A percentile compares a stretch with the other conserved stretches of the same genome.
phyloP scores from a whole-genome alignment of 2,113 vertebrate species.

The Lynx canadensis region DNA sequence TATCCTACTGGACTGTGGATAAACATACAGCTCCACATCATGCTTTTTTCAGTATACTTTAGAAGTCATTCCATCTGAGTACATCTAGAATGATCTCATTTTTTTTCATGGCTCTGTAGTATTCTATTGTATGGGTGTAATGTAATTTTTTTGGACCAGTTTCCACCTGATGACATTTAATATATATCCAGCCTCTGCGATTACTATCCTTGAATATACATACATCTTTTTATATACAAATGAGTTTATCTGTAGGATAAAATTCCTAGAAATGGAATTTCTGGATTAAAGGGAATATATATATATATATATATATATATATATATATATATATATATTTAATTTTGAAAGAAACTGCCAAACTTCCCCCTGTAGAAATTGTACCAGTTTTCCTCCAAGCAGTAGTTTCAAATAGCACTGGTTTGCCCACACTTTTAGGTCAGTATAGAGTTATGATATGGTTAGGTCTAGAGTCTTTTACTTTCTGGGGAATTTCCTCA shows the following conservation, averaged over 20 bases:
- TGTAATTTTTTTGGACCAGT: background rate
- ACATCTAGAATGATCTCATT: background rate
- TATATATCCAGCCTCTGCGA: background rate
- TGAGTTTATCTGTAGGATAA: background rate
- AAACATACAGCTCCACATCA: background rate
- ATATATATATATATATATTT: background rate
- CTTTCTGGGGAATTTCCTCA: background rate
- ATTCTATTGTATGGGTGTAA: background rate
- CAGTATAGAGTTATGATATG: background rate
- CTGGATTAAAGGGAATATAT: background rate
- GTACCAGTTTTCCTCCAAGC: background rate
- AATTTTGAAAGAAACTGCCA: background rate
- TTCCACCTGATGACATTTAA: background rate
- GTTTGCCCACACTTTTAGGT: background rate
- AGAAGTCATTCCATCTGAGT: background rate
- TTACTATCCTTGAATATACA: background rate
- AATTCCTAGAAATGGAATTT: constrained; percentile 10
- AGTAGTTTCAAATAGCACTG: background rate
- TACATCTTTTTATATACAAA: background rate
- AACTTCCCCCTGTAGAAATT: background rate
- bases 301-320: background rate
- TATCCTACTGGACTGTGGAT: background rate
- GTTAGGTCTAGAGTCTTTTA: background rate
- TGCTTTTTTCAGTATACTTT: background rate
- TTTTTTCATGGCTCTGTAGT: background rate